Percentiles rank a stretch among this genome's conserved stretches.
phyloP scores from a whole-genome alignment of 2,888 invertebrate genomes.

The Sylvicola fuscatus region DNA sequence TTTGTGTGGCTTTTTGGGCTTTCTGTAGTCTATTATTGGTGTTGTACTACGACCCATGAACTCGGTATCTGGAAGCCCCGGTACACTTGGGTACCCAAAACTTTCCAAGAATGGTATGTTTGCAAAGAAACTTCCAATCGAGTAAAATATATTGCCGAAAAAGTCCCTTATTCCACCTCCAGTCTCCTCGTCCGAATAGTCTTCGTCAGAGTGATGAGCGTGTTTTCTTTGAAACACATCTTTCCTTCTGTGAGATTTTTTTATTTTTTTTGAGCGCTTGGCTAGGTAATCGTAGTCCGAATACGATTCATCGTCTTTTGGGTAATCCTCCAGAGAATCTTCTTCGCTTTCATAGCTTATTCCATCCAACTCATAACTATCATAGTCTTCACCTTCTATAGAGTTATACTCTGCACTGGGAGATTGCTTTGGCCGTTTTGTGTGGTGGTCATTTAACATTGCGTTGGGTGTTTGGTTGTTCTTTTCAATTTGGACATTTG shows the following conservation, averaged over 20 bases:
- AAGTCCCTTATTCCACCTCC: constrained; percentile 1
- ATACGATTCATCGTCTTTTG: background rate
- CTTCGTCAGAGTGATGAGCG: no score
- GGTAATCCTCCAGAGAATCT: constrained; percentile 8
- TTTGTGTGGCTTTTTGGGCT: constrained; percentile 3
- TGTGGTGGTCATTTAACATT: background rate
- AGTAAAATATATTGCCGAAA: background rate
- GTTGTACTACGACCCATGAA: constrained; percentile 1
- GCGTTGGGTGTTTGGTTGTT: no score
- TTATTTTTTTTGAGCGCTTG: background rate
- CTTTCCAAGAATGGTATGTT: background rate
- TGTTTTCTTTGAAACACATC: background rate
- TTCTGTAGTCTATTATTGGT: background rate
- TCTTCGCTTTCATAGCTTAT: constrained; percentile 10
- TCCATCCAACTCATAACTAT: constrained; percentile 3
- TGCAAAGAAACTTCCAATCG: constrained; percentile 1
- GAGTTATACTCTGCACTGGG: background rate
- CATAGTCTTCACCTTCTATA: background rate
- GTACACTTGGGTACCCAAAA: no score
- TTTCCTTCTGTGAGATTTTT: background rate
- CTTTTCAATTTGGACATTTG: background rate
- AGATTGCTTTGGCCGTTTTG: background rate
- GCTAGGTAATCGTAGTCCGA: background rate
- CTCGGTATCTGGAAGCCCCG: no score
- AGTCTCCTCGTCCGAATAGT: background rate